These are phyloP conservation scores for Aldabrachelys gigantea DNA, from an alignment of 2,113 vertebrate species.

Conservation along the genomic window DNA sequence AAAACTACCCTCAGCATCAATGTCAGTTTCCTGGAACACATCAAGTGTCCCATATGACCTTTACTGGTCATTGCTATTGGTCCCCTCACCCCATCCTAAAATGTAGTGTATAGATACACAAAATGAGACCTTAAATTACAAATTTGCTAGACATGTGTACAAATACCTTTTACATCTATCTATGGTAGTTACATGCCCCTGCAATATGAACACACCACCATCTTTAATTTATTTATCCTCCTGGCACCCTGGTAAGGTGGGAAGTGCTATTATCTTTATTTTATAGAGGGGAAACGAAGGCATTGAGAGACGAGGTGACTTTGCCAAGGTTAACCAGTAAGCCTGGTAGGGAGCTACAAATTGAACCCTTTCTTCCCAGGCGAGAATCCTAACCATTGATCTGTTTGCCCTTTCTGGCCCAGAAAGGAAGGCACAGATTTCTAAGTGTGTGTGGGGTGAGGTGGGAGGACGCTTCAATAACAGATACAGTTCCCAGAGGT, in stretches of 20 bases:
- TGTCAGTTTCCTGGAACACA: neutral
- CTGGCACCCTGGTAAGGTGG: neutral
- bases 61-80: neutral
- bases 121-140: neutral
- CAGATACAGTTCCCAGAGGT: neutral
- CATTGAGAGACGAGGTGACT: neutral
- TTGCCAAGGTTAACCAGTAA: neutral
- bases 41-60: neutral
- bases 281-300: fast-evolving
- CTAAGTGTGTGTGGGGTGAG: neutral
- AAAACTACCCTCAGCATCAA: neutral
- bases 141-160: neutral
- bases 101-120: neutral
- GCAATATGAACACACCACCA: neutral
- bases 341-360: neutral
- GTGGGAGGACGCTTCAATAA: neutral
- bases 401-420: neutral
- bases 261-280: neutral
- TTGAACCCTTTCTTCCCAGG: neutral
- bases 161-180: neutral
- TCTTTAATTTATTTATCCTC: neutral
- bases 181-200: neutral
- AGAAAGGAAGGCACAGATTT: neutral
- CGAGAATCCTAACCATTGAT: neutral
- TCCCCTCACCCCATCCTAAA: neutral